Base-by-base conservation (phyloP, 2,797 vertebrate genomes). In the Sebastes itinus region DNA sequence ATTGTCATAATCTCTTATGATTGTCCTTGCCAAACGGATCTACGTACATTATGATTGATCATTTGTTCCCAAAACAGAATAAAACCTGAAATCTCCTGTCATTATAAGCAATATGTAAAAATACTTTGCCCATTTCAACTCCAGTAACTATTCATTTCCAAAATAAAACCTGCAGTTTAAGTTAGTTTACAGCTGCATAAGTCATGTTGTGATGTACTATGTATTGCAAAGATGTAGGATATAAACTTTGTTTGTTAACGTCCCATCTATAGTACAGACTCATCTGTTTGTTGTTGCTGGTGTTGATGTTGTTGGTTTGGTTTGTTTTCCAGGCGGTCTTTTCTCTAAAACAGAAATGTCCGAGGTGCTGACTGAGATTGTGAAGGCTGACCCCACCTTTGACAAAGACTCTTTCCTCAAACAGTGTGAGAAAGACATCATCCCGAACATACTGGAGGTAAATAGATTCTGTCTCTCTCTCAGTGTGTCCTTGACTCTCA, bases 301-400 rank as follows among this genome's bases (percentile, higher is more conserved):
- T 69, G 52, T 35, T 78, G 10, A 22, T 71, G 28, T 16, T 23
- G 6, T 25, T 12, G n/a, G 1, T 80, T 52, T 52, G 49, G 6
- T 56, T 74, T 68, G 27, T 91, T 82, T 77, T 86, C 3, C 79
- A 99, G 98, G 97, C 38, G 97, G 97, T 0, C 92, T 99, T 62
- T 99, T 99, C 88, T 98, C 97, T 0, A 98, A 98, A 91, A 99
- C 98, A 0, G 97, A 98, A 70, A 97, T 99, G 97, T 99, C 98
- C 0, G 96, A 98, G 85, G 98, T 98, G 25, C 89, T 99, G 82
- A 99, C 98, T 0, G 97, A 99, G 92, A 98, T 98, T 65, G 86
- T 99, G 38, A 96, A 93, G 56, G 97, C 97, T 4, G 97, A 99
- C 87, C 98, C 97, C 0, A 93, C 85, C 82, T 99, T 99, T 10